Evolutionary conservation across 2,888 invertebrate species (phyloP).

Genomic region (Andrena hattorfiana): DNA sequence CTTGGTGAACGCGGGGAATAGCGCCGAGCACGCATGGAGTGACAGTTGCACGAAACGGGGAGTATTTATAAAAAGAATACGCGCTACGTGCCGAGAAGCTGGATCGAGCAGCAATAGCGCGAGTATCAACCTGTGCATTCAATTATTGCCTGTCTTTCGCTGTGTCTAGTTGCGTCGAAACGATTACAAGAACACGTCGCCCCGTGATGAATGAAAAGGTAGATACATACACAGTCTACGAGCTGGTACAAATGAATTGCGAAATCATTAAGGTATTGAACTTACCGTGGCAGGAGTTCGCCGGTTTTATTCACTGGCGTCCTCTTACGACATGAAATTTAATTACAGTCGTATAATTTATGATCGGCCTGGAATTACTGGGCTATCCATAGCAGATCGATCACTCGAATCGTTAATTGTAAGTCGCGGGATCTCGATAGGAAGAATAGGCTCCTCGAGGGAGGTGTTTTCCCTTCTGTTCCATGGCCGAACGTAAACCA

Average conservation of each 20-base stretch:
- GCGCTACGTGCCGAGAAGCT: background rate
- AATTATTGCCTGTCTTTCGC: no score
- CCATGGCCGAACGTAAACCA: slow-evolving; percentile 3
- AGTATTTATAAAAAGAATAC: background rate
- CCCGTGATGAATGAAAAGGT: slow-evolving; percentile 44
- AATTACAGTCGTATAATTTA: slow-evolving; percentile 48
- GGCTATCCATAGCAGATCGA: slow-evolving; percentile 8
- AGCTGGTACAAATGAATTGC: slow-evolving; percentile 17
- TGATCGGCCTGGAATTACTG: slow-evolving; percentile 3
- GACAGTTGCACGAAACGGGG: background rate
- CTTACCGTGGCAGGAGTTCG: slow-evolving; percentile 17
- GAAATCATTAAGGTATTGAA: slow-evolving; percentile 18
- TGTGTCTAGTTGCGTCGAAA: background rate
- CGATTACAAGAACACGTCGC: slow-evolving; percentile 32
- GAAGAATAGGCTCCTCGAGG: background rate
- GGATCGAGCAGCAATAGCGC: no score
- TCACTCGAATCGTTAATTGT: slow-evolving; percentile 23
- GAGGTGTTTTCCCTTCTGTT: slow-evolving; percentile 15
- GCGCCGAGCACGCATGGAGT: background rate
- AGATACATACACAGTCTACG: slow-evolving; percentile 14
- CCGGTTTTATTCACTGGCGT: slow-evolving; percentile 26
- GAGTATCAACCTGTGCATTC: no score
- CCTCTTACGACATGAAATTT: slow-evolving; percentile 43
- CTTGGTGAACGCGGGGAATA: background rate
- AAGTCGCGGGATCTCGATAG: background rate